A percentile compares a stretch with the other conserved stretches of the same genome.
Conservation (phyloP, 2,888 invertebrate genomes). For the Emmelina monodactyla region DNA sequence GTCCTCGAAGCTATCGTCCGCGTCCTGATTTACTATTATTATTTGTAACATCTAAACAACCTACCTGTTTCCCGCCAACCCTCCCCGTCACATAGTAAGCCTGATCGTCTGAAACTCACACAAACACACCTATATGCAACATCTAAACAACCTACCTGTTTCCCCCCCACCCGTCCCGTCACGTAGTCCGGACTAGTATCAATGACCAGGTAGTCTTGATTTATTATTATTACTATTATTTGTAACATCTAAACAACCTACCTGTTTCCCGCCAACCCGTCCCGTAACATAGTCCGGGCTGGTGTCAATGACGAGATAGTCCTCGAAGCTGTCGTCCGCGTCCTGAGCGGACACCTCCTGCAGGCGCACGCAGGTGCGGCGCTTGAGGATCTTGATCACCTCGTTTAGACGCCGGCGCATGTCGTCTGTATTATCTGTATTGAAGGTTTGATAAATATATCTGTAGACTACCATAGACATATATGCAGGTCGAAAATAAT, state of each 20-base stretch:
- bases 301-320: constrained; percentile 37
- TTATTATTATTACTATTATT: too few relatives aligned
- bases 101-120: too few relatives aligned
- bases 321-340: constrained; percentile 17
- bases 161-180: constrained; percentile 45
- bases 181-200: constrained; percentile 44
- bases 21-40: too few relatives aligned
- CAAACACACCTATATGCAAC: too few relatives aligned
- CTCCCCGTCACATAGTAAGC: constrained; percentile 48
- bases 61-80: constrained; percentile 47
- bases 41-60: too few relatives aligned
- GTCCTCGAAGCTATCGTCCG: too few relatives aligned
- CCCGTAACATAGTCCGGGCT: constrained; percentile 50
- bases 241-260: too few relatives aligned
- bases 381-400: constrained; percentile 30
- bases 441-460: too few relatives aligned
- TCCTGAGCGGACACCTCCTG: constrained; percentile 19
- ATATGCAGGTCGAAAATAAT: too few relatives aligned
- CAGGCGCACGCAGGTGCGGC: constrained; percentile 34
- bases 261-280: constrained; percentile 45
- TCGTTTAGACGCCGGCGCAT: constrained; percentile 28
- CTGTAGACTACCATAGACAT: too few relatives aligned
- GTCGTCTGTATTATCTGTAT: constrained; percentile 29
- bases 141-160: too few relatives aligned
- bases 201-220: constrained; percentile 37